Conservation (phyloP, 2,888 invertebrate genomes). For the Aleiodes testaceus region DNA sequence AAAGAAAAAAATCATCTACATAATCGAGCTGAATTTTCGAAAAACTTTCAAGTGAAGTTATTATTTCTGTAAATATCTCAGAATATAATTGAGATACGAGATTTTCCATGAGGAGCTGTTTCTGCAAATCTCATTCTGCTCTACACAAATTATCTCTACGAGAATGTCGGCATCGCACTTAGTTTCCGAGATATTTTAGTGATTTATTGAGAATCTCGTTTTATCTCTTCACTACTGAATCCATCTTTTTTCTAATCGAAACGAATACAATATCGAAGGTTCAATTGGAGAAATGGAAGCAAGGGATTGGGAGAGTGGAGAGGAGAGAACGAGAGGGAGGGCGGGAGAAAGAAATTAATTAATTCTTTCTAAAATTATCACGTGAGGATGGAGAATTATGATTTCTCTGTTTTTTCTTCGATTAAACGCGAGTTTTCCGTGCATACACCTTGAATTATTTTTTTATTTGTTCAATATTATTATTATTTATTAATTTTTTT, state of each 20-base stretch:
- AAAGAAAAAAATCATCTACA: too few relatives aligned
- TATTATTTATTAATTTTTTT: constrained; percentile 30
- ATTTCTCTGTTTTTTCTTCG: constrained; percentile 42
- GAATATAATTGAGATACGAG: too few relatives aligned
- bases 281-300: constrained; percentile 38
- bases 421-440: constrained; percentile 36
- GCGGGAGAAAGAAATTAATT: constrained; percentile 55
- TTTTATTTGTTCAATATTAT: constrained; percentile 17
- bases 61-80: constrained; percentile 11
- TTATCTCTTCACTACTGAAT: too few relatives aligned
- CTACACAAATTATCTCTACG: too few relatives aligned
- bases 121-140: too few relatives aligned
- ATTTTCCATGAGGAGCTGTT: too few relatives aligned
- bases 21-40: too few relatives aligned
- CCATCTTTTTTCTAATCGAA: constrained; percentile 8
- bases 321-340: constrained; percentile 54
- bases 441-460: constrained; percentile 42
- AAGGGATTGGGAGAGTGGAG: constrained; percentile 38
- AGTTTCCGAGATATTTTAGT: too few relatives aligned
- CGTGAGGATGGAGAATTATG: constrained; percentile 45
- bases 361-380: constrained; percentile 26
- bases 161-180: too few relatives aligned
- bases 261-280: constrained; percentile 26
- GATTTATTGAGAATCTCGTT: too few relatives aligned
- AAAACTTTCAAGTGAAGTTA: too few relatives aligned